A percentile compares a stretch with the other conserved stretches of the same genome.
Conservation (phyloP, 2,888 invertebrate species). For the Xanthia togata region DNA sequence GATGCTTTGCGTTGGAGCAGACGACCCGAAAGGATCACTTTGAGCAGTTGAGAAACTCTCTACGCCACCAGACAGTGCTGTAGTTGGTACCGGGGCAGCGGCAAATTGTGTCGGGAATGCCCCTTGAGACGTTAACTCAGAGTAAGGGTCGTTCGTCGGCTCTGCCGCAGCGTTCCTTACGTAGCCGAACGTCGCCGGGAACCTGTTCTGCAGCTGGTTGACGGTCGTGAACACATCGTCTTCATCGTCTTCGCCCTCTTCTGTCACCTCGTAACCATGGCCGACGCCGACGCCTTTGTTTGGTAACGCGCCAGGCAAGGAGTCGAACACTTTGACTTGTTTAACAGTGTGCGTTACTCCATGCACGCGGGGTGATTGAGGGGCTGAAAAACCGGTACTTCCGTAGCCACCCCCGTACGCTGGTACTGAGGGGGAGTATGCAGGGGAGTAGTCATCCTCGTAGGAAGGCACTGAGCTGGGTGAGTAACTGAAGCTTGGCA, state of each 20-base stretch:
- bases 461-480: slow-evolving; percentile 74
- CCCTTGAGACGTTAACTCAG: slow-evolving; percentile 75
- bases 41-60: slow-evolving; percentile 76
- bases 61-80: slow-evolving; percentile 69
- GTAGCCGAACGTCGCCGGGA: slow-evolving; percentile 81
- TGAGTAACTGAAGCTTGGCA: slow-evolving; percentile 73
- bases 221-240: slow-evolving; percentile 80
- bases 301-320: slow-evolving; percentile 79
- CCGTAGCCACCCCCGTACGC: slow-evolving; percentile 73
- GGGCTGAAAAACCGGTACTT: slow-evolving; percentile 56
- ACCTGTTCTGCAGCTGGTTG: slow-evolving; percentile 79
- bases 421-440: slow-evolving; percentile 74
- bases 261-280: slow-evolving; percentile 86
- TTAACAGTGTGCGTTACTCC: slow-evolving; percentile 83
- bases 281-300: slow-evolving; percentile 62
- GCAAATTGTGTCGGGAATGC: slow-evolving; percentile 76
- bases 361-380: slow-evolving; percentile 73
- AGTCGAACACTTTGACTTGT: slow-evolving; percentile 86
- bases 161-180: slow-evolving; percentile 77
- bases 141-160: slow-evolving; percentile 75
- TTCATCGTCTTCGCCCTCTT: slow-evolving; percentile 82
- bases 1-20: slow-evolving; percentile 69
- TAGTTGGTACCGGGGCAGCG: slow-evolving; percentile 73
- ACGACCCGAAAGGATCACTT: slow-evolving; percentile 72
- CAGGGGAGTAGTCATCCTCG: slow-evolving; percentile 77